Evolutionary conservation across 2,113 vertebrate species (phyloP).

Genomic region (Grantiella picta): DNA sequence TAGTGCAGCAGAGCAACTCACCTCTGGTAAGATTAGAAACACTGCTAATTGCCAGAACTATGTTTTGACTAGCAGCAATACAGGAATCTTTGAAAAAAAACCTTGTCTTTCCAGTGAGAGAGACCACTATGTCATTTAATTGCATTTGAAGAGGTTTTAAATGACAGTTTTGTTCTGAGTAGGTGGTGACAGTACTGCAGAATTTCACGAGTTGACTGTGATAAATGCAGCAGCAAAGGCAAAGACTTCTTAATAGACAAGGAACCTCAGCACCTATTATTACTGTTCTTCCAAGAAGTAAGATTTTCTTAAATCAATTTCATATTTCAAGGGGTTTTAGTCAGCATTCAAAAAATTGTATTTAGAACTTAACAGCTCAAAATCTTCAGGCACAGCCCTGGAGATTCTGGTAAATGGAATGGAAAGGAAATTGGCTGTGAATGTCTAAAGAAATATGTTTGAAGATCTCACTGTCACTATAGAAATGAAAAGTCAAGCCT

Average conservation of each 20-base stretch:
- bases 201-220: not conserved
- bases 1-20: not conserved
- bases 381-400: not conserved
- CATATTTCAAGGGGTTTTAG: not conserved
- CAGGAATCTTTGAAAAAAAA: not conserved
- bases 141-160: not conserved
- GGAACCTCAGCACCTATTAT: not conserved
- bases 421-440: conserved; percentile 8
- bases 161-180: not conserved
- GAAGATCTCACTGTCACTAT: not conserved
- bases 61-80: not conserved
- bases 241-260: not conserved
- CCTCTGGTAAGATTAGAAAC: not conserved
- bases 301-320: not conserved
- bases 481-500: not conserved
- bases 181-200: not conserved
- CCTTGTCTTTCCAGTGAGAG: not conserved
- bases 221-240: not conserved
- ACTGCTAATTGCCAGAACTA: not conserved
- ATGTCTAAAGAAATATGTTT: not conserved
- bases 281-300: not conserved
- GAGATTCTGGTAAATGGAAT: not conserved
- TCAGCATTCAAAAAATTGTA: not conserved
- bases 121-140: not conserved
- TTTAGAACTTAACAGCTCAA: not conserved